Conservation (phyloP, 2,888 invertebrate species). For the Dichetophora obliterata region DNA sequence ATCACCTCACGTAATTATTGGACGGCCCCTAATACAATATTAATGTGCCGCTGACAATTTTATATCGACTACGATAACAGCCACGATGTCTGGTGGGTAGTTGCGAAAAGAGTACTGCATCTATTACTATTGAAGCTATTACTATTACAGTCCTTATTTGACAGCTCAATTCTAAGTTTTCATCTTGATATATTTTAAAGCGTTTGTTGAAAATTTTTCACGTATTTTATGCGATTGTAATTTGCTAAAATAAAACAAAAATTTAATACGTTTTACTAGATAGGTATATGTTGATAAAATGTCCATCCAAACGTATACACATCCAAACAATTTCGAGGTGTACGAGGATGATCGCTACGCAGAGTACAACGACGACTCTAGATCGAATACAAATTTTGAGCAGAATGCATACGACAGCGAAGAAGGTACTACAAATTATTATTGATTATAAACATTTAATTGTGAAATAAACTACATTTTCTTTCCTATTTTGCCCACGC, state of each 20-base stretch:
- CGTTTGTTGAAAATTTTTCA: no score
- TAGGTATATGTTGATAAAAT: conserved; percentile 39
- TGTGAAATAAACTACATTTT: not conserved
- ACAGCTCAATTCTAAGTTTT: no score
- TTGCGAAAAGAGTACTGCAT: not conserved
- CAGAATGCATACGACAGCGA: conserved; percentile 70
- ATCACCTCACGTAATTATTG: no score
- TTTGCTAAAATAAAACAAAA: conserved; percentile 15
- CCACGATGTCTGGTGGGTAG: no score
- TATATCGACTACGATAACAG: no score
- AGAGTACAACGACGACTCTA: conserved; percentile 58
- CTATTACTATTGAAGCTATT: not conserved
- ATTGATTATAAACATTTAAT: not conserved
- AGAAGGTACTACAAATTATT: conserved; percentile 70
- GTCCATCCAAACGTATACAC: conserved; percentile 50
- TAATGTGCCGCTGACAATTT: no score
- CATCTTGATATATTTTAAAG: no score
- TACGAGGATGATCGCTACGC: conserved; percentile 53
- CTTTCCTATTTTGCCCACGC: conserved; percentile 40
- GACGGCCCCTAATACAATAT: no score
- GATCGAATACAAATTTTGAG: conserved; percentile 55
- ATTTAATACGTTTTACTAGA: not conserved
- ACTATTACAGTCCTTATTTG: not conserved
- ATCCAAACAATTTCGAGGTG: conserved; percentile 50
- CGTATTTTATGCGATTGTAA: no score